Evolutionary conservation across 2,888 invertebrate species (phyloP), one percentile per base, ranked within the genome.

Genomic region (Pharmacophagus antenor): DNA sequence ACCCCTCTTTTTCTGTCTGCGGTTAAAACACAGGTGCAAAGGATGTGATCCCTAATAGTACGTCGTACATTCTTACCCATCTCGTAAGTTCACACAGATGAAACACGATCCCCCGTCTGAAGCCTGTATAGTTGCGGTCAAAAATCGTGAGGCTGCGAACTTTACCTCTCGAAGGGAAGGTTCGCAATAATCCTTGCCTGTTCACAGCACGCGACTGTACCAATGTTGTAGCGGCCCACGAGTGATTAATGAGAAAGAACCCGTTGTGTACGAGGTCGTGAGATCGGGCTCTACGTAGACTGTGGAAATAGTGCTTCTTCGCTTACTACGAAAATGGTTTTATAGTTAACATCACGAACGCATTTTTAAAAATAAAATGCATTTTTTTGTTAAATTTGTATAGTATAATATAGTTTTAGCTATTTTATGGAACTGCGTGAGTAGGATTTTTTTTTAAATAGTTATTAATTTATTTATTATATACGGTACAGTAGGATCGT

Each of bases 191-290:
- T 47, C 47, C 15, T 5, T 10, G 21, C 47, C 18, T 47, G 47
- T 47, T 15, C 15, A 5, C 18, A 47, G 47, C 47, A 44, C 18
- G 55, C 22, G 55, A 56, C 58, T 47, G 46, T 47, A 58, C 47
- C 52, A 46, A 58, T 37, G 58, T 42, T 23, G 53, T 55, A 17
- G 57, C 46, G 37, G 22, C 37, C 27, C 51, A 12, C 50, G 47
- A 52, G 46, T 58, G 58, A 58, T 58, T 58, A 58, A 58, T 58
- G 52, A 52, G 58, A 23, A 52, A 58, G 58, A 37, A 52, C 51
- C 58, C 51, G 58, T 58, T 58, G 58, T 46, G n/a, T 58, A 10
- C 52, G 52, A 52, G 52, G 46, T 58, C 58, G 58, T 58, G 58
- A 53, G 53, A 58, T 53, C 52, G 48, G 52, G 58, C 41, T 53